phyloP scores from a whole-genome alignment of 2,888 invertebrate genomes.

The Ormyrus nitidulus region DNA sequence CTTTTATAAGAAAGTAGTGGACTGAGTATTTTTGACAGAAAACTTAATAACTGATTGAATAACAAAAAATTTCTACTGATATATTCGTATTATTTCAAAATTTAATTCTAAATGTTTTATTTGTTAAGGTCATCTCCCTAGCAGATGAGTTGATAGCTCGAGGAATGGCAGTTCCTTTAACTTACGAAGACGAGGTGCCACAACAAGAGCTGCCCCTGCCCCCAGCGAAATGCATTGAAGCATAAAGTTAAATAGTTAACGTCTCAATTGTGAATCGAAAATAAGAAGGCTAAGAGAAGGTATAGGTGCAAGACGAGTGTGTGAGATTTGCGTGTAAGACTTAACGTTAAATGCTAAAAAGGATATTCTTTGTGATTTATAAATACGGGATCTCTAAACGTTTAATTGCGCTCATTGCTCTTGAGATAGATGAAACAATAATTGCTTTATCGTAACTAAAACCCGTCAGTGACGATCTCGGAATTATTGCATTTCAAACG shows the following conservation, averaged over 20 bases:
- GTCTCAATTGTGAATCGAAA: constrained; percentile 39
- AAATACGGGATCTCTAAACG: constrained; percentile 21
- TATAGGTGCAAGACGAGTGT: constrained; percentile 42
- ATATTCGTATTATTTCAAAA: neutral
- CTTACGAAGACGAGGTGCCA: constrained; percentile 62
- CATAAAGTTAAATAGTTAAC: constrained; percentile 48
- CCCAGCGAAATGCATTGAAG: constrained; percentile 50
- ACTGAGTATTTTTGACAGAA: constrained; percentile 46
- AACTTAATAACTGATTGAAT: constrained; percentile 33
- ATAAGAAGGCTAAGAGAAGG: constrained; percentile 16
- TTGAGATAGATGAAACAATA: constrained; percentile 38
- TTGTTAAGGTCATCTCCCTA: constrained; percentile 87
- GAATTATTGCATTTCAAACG: constrained; percentile 46
- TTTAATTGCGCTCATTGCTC: constrained; percentile 37
- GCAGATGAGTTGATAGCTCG: constrained; percentile 91
- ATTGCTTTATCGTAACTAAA: constrained; percentile 40
- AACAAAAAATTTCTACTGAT: neutral
- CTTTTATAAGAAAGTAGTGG: constrained; percentile 52
- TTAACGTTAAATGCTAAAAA: constrained; percentile 44
- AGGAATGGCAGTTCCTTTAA: constrained; percentile 87
- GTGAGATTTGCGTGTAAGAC: constrained; percentile 42
- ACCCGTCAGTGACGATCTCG: constrained; percentile 32
- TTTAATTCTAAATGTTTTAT: constrained; percentile 49
- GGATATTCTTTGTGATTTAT: constrained; percentile 52
- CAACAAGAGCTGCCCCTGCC: constrained; percentile 36